Evolutionary conservation across 2,113 vertebrate genomes (phyloP).

Genomic region (Tychaedon coryphoeus): DNA sequence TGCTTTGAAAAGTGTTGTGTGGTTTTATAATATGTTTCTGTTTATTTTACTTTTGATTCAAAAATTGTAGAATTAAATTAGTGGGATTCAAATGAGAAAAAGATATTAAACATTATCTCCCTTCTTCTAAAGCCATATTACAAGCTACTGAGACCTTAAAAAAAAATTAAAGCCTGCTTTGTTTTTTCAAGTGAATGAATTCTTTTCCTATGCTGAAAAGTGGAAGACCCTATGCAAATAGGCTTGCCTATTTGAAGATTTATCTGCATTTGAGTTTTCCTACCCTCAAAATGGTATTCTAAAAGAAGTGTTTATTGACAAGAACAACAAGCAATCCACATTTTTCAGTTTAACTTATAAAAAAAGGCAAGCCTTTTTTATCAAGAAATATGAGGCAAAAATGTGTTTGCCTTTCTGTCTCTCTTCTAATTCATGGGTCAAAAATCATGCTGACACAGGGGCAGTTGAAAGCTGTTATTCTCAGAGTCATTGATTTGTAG

Average conservation of each 20-base stretch:
- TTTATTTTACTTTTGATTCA: conserved; percentile 31
- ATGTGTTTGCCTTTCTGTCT: neutral
- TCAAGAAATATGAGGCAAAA: neutral
- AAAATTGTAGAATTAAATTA: neutral
- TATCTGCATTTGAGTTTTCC: neutral
- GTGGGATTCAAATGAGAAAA: neutral
- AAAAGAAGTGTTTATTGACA: neutral
- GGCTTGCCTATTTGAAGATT: neutral
- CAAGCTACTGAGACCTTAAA: neutral
- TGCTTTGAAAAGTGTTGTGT: neutral
- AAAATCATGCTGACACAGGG: neutral
- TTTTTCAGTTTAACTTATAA: neutral
- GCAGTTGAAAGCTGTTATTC: neutral
- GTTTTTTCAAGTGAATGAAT: neutral
- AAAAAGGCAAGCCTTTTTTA: neutral
- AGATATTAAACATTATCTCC: neutral
- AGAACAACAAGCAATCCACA: neutral
- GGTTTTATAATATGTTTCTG: neutral
- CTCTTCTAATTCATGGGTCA: neutral
- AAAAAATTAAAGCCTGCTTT: neutral
- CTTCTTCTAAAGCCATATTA: neutral
- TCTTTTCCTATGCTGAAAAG: neutral
- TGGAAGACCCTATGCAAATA: neutral
- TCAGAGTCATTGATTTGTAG: neutral
- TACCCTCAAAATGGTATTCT: neutral